Base-by-base conservation (phyloP, 2,888 invertebrate genomes). In the Seira ritae region DNA sequence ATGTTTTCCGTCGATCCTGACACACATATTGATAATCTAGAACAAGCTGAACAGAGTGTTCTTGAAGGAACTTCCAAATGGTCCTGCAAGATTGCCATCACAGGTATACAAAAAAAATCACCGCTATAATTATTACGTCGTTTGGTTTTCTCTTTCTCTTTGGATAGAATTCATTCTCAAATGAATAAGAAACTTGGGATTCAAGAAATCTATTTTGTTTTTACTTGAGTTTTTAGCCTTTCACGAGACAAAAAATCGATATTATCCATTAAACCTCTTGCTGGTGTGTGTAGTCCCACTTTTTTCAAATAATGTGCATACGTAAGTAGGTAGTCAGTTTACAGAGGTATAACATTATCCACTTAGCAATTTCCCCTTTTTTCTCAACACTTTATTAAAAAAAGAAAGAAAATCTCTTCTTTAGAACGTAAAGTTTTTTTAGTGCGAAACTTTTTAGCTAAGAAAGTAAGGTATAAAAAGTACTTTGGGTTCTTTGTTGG, bases 41-140 rank as follows among this genome's bases (percentile, higher is more conserved):
- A 97, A 93, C 97, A 97, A 93, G 97, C 97, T 92, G 96, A 98
- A 94, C 96, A 95, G 93, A 95, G 96, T 93, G 98, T 98, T 92
- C 96, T 98, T 92, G 98, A 98, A 93, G 98, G 98, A 93, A 98
- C 98, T 91, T 98, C 98, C 92, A 98, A 98, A 94, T 98, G 98
- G 98, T 98, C 98, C 92, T 97, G 97, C 95, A 98, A 98, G 95
- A 97, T 98, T 94, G 97, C 97, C 92, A 98, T 98, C 92, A 98
- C 98, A 97, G 98, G 98, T 98, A 95, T 85, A 84, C 19, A 42
- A n/a, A n/a, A 31, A 31, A 31, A 31, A 31, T 31, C 31, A 31
- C 31, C 31, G 31, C 31, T 31, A 31, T 19, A 2, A 66, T 17
- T 15, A 19, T 66, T 66, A 17, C 60, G 55, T 12, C 55, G 55